Base-by-base conservation (phyloP, 2,797 vertebrate genomes). In the Naso thynnoides region DNA sequence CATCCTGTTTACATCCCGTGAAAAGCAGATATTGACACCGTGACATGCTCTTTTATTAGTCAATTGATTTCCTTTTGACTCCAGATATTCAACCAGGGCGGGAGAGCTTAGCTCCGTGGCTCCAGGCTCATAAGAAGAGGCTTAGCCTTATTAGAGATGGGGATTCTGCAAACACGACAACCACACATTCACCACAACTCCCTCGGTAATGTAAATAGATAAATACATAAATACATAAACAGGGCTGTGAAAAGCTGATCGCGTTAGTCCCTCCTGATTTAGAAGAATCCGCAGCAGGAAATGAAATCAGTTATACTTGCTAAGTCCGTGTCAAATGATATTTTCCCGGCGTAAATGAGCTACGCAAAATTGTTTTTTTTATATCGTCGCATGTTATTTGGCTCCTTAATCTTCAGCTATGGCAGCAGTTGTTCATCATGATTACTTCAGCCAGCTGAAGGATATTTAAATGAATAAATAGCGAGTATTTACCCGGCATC, bases 401-500 rank as follows among this genome's bases (percentile, higher is more conserved):
- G 82, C 78, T 71, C 82, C 84, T 92, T 91, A 87, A 90, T 93
- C 88, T 87, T 78, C 55, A 26, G 53, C 81, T 1, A 19, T 23
- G 29, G 82, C 85, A 36, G 84, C 50, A 57, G 85, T 84, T 89
- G 83, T 91, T 93, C 71, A 61, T 89, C 81, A 76, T 86, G 86
- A 86, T 90, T 88, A 89, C 84, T 90, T 85, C 78, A 87, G 78
- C 84, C 73, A 70, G 80, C 85, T 75, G 76, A 86, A 69, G 47
- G 60, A 66, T 87, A 92, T 90, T 92, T 89, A 91, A 93, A 96
- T 95, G 95, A 96, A 95, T 95, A 96, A 96, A 96, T 94, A 95
- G 94, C 92, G 76, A 89, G 92, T 96, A 95, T 97, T 97, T 97
- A 96, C 95, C 92, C 91, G 83, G 94, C 92, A 92, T 96, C 94